Evolutionary conservation across 2,797 vertebrate species (phyloP), one percentile per base, ranked within the genome.

Genomic region (Pelodytes ibericus): DNA sequence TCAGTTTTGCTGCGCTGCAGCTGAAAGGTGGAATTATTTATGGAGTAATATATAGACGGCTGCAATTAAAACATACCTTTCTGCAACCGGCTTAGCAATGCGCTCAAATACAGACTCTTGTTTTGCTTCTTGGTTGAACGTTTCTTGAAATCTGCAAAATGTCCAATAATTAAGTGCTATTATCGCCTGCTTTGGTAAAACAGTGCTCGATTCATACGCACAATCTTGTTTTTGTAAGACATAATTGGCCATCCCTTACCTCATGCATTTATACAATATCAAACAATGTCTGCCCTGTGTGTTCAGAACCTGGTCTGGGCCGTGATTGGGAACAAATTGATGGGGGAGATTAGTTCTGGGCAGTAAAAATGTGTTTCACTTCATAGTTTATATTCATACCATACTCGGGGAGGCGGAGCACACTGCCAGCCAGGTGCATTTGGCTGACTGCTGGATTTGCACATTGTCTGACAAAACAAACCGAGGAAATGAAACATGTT

Each of bases 41-140:
- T 36, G 31, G 10, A 36, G 10, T 36, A 36, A 36, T 10, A 4
- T 36, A 36, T 36, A 36, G 31, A 36, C 31, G 10, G 10, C 4
- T 47, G 11, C 16, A 4, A 47, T 47, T 13, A 47, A 24, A 1
- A 0, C 22, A 79, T 93, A 99, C 97, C 94, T 96, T 89, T 98
- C 95, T 68, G 94, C 95, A 41, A 99, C 96, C 69, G 97, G 97
- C 82, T 94, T 97, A 80, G 95, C 96, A 81, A 98, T 94, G 76
- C 79, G 87, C 81, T 97, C 93, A 86, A 99, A 99, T 83, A 99
- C 80, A n/a, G 92, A 91, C 41, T 98, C 96, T 89, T 99, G 97
- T 82, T 94, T 95, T 81, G 81, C 73, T 2, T 88, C 86, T 86
- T 96, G 95, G 92, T 97, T 95, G 83, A 99, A 99, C 77, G 98